Percentiles rank a stretch among this genome's conserved stretches.
Conservation (phyloP, 1,140 invertebrate genomes). For the Habropoda laboriosa region DNA sequence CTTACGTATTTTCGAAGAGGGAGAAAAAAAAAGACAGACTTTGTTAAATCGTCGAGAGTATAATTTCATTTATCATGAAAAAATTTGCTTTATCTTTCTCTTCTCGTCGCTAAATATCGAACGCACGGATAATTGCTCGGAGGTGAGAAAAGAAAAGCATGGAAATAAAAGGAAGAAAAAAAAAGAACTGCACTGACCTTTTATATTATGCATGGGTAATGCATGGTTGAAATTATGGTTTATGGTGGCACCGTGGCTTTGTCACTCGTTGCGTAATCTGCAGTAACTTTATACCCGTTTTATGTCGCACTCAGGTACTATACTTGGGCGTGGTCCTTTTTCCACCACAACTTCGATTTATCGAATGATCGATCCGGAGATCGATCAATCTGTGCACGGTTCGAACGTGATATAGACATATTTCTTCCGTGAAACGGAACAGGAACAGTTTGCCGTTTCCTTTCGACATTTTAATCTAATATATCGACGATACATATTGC, state of each 20-base stretch:
- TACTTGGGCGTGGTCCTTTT: slow-evolving; percentile 42
- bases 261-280: slow-evolving; percentile 28
- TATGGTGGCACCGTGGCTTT: slow-evolving; percentile 39
- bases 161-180: background rate
- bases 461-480: slow-evolving; percentile 32
- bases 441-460: slow-evolving; percentile 30
- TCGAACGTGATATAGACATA: slow-evolving; percentile 16
- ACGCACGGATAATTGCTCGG: background rate
- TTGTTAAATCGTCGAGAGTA: background rate
- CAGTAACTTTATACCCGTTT: slow-evolving; percentile 23
- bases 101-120: background rate
- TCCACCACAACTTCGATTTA: slow-evolving; percentile 30
- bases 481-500: background rate
- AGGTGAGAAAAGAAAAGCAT: background rate
- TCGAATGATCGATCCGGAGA: slow-evolving; percentile 39
- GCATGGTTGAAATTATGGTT: slow-evolving; percentile 19
- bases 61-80: too few species aligned
- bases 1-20: background rate
- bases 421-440: slow-evolving; percentile 38
- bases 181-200: background rate
- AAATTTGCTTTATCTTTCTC: too few species aligned
- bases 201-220: background rate
- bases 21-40: background rate
- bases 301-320: slow-evolving; percentile 27
- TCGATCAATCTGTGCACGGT: slow-evolving; percentile 37